These are phyloP conservation scores for Clepsis dumicolana DNA, from an alignment of 2,888 invertebrate genomes.

Conservation along the genomic window DNA sequence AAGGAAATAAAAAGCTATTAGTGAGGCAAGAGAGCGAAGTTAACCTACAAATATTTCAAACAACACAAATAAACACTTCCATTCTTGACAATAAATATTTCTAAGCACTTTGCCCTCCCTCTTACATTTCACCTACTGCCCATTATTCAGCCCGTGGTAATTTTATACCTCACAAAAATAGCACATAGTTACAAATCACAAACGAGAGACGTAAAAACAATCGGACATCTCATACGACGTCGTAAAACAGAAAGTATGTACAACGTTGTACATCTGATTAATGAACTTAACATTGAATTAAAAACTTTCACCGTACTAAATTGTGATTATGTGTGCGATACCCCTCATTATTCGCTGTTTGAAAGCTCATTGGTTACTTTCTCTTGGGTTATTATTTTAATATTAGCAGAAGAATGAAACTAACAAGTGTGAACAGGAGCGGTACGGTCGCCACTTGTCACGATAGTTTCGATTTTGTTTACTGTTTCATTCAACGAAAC, in stretches of 20 bases:
- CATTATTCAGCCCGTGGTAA: not conserved
- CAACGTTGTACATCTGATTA: slow-evolving; percentile 49
- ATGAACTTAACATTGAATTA: slow-evolving; percentile 58
- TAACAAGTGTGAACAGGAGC: slow-evolving; percentile 21
- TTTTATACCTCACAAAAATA: not conserved
- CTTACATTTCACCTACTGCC: not conserved
- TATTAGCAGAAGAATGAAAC: slow-evolving; percentile 51
- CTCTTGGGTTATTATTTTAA: slow-evolving; percentile 75
- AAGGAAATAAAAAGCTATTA: not conserved
- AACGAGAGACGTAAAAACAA: slow-evolving; percentile 28
- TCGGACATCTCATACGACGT: slow-evolving; percentile 36
- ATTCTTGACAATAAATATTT: not conserved
- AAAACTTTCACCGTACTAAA: slow-evolving; percentile 76
- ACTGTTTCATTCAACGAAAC: not conserved
- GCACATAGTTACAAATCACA: slow-evolving; percentile 13
- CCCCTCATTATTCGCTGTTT: slow-evolving; percentile 73
- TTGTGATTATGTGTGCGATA: slow-evolving; percentile 76
- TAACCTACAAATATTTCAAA: not conserved
- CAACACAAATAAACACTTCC: not conserved
- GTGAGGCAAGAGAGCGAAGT: not conserved
- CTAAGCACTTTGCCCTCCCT: not conserved
- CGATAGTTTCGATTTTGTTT: not conserved
- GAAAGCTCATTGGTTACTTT: slow-evolving; percentile 72
- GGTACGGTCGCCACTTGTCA: slow-evolving; percentile 15
- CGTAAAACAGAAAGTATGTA: slow-evolving; percentile 39